These are phyloP conservation scores for Craseonycteris thonglongyai DNA, from an alignment of 2,113 vertebrate genomes.

Conservation along the genomic window DNA sequence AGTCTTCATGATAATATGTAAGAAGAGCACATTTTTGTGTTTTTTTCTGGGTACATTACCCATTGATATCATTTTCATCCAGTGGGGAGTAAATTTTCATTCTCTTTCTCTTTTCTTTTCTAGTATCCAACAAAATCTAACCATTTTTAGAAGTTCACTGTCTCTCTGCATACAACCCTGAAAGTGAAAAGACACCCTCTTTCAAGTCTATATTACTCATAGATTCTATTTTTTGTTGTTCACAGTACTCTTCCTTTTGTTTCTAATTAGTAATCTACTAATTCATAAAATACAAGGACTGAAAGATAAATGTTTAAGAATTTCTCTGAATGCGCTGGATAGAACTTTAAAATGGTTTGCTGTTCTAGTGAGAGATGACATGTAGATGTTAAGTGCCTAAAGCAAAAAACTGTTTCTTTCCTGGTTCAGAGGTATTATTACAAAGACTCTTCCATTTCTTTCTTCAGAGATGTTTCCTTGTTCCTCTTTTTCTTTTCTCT, in stretches of 20 bases:
- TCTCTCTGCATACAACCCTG: neutral
- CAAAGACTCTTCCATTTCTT: neutral
- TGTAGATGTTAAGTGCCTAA: neutral
- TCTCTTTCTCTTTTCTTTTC: neutral
- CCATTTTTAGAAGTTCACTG: neutral
- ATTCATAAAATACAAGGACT: neutral
- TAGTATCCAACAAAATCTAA: neutral
- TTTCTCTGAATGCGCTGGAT: neutral
- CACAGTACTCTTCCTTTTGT: neutral
- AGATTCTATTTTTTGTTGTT: neutral
- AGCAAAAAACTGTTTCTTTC: neutral
- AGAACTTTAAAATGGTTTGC: neutral
- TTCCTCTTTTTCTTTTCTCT: neutral
- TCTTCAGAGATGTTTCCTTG: neutral
- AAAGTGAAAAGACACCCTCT: neutral
- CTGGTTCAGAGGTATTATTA: neutral
- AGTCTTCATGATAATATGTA: neutral
- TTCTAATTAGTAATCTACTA: neutral
- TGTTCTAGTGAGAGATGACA: neutral
- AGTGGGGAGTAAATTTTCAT: neutral
- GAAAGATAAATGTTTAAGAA: neutral
- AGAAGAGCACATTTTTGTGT: neutral
- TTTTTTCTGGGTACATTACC: neutral
- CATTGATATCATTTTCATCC: neutral
- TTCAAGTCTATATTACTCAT: neutral